Evolutionary conservation across 1,140 invertebrate species (phyloP), one percentile per base, ranked within the genome.

Genomic region (Bombus affinis): DNA sequence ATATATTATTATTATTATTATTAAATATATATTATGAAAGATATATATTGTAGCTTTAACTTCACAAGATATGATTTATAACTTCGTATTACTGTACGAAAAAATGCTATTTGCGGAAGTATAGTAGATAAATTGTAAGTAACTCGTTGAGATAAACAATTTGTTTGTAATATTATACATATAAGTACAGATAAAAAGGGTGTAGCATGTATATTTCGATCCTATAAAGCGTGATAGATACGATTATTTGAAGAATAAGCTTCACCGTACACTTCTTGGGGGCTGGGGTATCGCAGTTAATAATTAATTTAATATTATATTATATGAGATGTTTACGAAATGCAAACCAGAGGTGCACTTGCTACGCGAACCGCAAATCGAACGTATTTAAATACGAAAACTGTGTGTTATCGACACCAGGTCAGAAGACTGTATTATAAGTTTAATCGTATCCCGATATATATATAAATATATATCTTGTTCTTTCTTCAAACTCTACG

Each of bases 351-450:
- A n/a, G 10, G 22, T 39, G 28, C 22, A 22, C 22, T 44, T 35
- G 22, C 57, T 39, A 57, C 37, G 37, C 15, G 9, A 28, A 72
- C 12, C 35, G 13, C 53, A 35, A 72, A 37, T 25, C 28, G 12
- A 37, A 80, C 39, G 22, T 79, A 72, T 72, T 72, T 80, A 62
- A 70, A 4, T n/a, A 62, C 25, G 42, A 72, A 47, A 37, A 80
- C 77, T 85, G 83, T 9, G 72, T 76, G 77, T 76, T 77, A 68
- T n/a, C 28, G n/a, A 78, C 83, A 70, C 73, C 70, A 37, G 83
- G 35, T 59, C 18, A 47, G 42, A 90, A 90, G 83, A 88, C 87
- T 89, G 87, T 86, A 82, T 81, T 62, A 81, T 88, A 81, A 32
- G 22, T 62, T 71, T 80, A 78, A 15, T 83, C 66, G 28, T 57